Evolutionary conservation across 2,797 vertebrate genomes (phyloP), one percentile per base, ranked within the genome.

Genomic region (Catamblyrhynchus diadema): DNA sequence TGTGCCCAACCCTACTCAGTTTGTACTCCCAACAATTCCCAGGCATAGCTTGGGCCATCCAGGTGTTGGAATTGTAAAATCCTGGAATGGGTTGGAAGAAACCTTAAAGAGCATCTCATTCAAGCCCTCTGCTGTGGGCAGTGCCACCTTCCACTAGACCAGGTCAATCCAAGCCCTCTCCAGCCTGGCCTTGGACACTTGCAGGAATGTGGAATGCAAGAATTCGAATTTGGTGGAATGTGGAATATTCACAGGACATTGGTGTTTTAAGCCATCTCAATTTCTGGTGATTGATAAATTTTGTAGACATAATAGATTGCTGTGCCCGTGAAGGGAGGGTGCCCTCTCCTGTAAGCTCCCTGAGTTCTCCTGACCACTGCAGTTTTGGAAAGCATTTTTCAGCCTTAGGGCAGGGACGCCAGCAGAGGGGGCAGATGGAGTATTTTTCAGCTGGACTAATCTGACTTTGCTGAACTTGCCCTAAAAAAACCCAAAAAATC

Each of bases 391-490:
- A n/a, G 13, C 9, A 1, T 7, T 78, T 77, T 30, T 30, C 89
- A 67, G 84, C 45, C 19, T 27, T 11, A 9, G 59, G 42, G 27
- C 42, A 57, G 42, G 61, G n/a, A 28, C 8, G 82, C 91, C 93
- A 75, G 91, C 12, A 96, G 94, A 91, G 94, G 95, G 94, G 45
- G 85, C 81, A 87, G 50, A 25, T 14, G 71, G 59, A 72, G 7
- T 28, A 14, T 57, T 87, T 89, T 82, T 81, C 66, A 54, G 12
- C 62, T n/a, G 28, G 23, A 4, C 23, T 30, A 5, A 28, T 7
- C 23, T 4, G 5, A 20, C 2, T 59, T 53, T 1, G 11, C 37
- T n/a, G 20, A 20, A 35, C 32, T 54, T 54, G 10, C 20, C 18
- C 0, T 53, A 20, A 86, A 72, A 37, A 33, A 0, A 0, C 11